A percentile compares a stretch with the other conserved stretches of the same genome.
Conservation (phyloP, 2,113 vertebrate species). For the Catharus bicknelli region DNA sequence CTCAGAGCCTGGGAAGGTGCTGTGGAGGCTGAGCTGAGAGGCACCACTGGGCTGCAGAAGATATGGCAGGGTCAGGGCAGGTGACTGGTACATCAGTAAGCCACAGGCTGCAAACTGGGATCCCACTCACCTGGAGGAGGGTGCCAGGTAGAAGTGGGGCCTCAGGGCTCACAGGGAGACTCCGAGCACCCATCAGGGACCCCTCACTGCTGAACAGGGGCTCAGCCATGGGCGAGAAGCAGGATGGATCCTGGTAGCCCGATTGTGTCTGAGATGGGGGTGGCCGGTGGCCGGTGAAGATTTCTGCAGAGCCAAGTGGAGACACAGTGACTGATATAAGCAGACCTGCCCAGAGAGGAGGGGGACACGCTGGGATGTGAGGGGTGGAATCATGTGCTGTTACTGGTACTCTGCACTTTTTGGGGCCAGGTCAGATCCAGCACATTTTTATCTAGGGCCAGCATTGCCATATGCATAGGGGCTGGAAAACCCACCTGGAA, state of each 20-base stretch:
- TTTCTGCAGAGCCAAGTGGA: constrained; percentile 63
- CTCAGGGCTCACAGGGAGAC: not conserved
- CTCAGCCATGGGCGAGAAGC: constrained; percentile 53
- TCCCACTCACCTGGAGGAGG: constrained; percentile 67
- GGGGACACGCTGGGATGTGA: not conserved
- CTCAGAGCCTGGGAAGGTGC: constrained; percentile 40
- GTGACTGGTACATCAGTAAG: not conserved
- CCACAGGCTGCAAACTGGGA: rapidly evolving
- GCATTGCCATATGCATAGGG: not conserved
- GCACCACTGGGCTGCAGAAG: constrained; percentile 51
- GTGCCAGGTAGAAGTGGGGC: not conserved
- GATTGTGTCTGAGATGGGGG: not conserved
- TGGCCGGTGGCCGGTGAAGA: constrained; percentile 65
- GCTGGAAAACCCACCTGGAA: not conserved
- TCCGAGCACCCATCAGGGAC: not conserved
- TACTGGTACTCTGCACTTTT: not conserved
- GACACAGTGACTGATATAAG: not conserved
- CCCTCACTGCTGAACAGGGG: constrained; percentile 9
- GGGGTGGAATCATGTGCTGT: rapidly evolving
- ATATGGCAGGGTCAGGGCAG: not conserved
- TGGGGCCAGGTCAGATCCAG: not conserved
- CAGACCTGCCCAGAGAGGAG: not conserved
- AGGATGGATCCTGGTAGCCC: constrained; percentile 55
- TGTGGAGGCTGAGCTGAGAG: constrained; percentile 47
- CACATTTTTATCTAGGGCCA: not conserved